Evolutionary conservation across 2,113 vertebrate genomes (phyloP), one percentile per base, ranked within the genome.

Genomic region (Syngnathus scovelli): DNA sequence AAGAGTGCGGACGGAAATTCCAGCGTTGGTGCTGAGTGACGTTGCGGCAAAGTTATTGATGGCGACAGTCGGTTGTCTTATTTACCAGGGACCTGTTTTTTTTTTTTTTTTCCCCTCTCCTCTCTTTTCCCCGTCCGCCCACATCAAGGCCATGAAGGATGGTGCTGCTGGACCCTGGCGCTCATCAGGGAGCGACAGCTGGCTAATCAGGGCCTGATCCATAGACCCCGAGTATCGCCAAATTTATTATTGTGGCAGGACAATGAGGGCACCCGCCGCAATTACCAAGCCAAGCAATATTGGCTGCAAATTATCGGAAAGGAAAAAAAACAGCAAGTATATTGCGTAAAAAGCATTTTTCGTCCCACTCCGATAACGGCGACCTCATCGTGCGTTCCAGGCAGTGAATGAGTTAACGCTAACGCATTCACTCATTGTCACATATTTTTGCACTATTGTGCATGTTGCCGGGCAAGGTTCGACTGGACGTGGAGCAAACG

Each of bases 211-310:
- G 81, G 69, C 78, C 86, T 90, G 89, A 93, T 93, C 91, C 89
- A 91, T 91, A 92, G 83, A 89, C 85, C 83, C 64, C 48, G 70
- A 83, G 82, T 87, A 83, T 83, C 68, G 83, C 89, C 90, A 91
- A 88, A 92, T 93, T 91, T 92, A 93, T 93, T 92, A 92, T 89
- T 85, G 84, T 90, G 90, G 90, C 91, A 91, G 91, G 85, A 93
- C 92, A 93, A 92, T 93, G 89, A 92, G 86, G 80, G 80, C 83
- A 76, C 75, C 62, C 86, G 78, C 48, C 67, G 83, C 86, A 90
- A 90, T 91, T 90, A 89, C 83, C 81, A 70, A 79, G 75, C 77
- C 86, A 64, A 75, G 83, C 88, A 69, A 90, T 92, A 92, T 89
- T 76, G 80, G 83, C 71, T 76, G 33, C 75, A 86, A 88, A 85